Conservation (phyloP, 2,113 vertebrate genomes). For the Pangasianodon hypophthalmus region DNA sequence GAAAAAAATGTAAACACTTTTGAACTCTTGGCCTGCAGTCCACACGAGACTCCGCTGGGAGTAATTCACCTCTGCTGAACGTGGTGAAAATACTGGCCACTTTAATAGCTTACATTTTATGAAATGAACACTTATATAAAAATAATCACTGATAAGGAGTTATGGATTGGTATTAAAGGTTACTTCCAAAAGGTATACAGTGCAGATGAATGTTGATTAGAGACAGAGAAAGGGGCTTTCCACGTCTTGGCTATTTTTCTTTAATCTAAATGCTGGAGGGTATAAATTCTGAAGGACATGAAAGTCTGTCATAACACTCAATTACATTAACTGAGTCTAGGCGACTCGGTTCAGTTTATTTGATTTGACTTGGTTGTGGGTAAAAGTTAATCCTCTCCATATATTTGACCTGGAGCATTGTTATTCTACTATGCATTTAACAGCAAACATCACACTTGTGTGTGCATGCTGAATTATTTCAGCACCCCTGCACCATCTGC, state of each 20-base stretch:
- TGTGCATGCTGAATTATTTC: conserved; percentile 25
- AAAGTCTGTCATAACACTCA: conserved; percentile 47
- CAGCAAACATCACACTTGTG: conserved; percentile 38
- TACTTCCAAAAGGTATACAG: conserved; percentile 27
- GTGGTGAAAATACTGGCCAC: background rate
- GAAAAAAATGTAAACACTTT: conserved; percentile 29
- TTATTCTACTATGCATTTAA: conserved; percentile 41
- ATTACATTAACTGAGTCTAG: conserved; percentile 28
- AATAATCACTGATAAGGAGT: conserved; percentile 9
- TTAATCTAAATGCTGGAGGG: conserved; percentile 35
- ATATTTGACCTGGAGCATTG: conserved; percentile 48
- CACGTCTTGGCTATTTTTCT: conserved; percentile 2
- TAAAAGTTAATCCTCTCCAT: conserved; percentile 50
- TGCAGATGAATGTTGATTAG: background rate
- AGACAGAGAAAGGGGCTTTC: background rate
- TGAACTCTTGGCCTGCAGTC: conserved; percentile 30
- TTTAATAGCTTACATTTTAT: background rate
- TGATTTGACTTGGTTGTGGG: conserved; percentile 45
- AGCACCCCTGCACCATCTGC: conserved; percentile 1
- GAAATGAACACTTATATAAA: background rate
- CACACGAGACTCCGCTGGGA: conserved; percentile 7
- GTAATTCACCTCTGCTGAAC: background rate
- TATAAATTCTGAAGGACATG: conserved; percentile 35
- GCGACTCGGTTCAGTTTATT: conserved; percentile 37
- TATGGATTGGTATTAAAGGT: conserved; percentile 10